Conservation (phyloP, 2,888 invertebrate genomes). For the Rhamphomyia laevipes region DNA sequence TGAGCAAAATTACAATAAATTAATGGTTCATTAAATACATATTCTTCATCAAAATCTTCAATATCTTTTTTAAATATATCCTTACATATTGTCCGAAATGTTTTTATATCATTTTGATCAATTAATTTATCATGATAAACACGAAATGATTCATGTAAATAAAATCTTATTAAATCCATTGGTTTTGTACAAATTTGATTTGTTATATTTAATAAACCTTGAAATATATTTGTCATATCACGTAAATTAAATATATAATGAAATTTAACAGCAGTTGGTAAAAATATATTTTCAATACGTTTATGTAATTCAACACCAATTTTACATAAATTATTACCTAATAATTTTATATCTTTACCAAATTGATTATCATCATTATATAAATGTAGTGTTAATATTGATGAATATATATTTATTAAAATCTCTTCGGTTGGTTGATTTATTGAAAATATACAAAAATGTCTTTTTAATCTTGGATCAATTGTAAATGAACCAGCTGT, state of each 20-base stretch:
- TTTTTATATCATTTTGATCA: constrained; percentile 63
- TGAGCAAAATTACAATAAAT: constrained; percentile 89
- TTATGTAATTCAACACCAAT: constrained; percentile 67
- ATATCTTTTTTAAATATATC: constrained; percentile 75
- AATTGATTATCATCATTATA: constrained; percentile 56
- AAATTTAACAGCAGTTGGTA: constrained; percentile 91
- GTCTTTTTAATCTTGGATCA: constrained; percentile 78
- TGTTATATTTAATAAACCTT: constrained; percentile 76
- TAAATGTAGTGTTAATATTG: constrained; percentile 67
- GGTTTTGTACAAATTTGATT: constrained; percentile 59
- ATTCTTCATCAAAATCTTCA: constrained; percentile 64
- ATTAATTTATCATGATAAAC: constrained; percentile 89
- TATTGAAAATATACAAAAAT: constrained; percentile 77
- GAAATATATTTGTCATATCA: constrained; percentile 88
- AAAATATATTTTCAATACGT: constrained; percentile 62
- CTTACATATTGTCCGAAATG: constrained; percentile 57
- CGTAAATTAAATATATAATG: constrained; percentile 89
- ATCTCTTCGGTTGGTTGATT: constrained; percentile 72
- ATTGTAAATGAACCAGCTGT: constrained; percentile 95
- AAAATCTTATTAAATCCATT: constrained; percentile 66
- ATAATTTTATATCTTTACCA: constrained; percentile 31
- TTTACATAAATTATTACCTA: constrained; percentile 40
- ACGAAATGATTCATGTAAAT: constrained; percentile 82
- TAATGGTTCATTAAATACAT: constrained; percentile 61
- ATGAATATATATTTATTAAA: constrained; percentile 70